Evolutionary conservation across 1,140 invertebrate genomes (phyloP).

Genomic region (Apis florea): DNA sequence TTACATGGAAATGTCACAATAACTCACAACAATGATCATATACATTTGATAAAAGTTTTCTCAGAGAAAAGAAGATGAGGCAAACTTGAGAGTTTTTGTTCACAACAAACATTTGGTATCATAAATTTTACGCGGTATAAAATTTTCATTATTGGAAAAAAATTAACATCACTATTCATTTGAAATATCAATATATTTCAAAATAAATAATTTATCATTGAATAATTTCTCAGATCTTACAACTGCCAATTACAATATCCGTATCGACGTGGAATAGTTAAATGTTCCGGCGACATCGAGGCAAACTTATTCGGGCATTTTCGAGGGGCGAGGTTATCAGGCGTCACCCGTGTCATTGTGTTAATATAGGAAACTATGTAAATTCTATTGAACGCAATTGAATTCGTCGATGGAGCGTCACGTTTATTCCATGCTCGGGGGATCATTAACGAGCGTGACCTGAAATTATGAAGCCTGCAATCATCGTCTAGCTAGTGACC

Average conservation of each 20-base stretch:
- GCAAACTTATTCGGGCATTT: slow-evolving; percentile 10
- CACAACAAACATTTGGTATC: too few relatives aligned
- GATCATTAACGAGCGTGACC: slow-evolving; percentile 45
- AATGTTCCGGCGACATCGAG: background rate
- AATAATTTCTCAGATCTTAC: background rate
- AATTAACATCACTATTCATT: too few relatives aligned
- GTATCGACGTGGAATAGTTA: background rate
- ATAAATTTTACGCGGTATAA: too few relatives aligned
- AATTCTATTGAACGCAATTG: slow-evolving; percentile 26
- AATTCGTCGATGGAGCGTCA: slow-evolving; percentile 33
- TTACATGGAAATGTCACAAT: background rate
- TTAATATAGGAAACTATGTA: slow-evolving; percentile 24
- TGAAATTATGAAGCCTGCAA: slow-evolving; percentile 34
- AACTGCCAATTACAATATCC: background rate
- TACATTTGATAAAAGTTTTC: background rate
- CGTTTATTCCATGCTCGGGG: slow-evolving; percentile 14
- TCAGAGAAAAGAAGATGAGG: background rate
- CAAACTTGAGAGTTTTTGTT: background rate
- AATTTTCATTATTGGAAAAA: too few relatives aligned
- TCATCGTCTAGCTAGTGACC: background rate
- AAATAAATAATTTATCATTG: too few relatives aligned
- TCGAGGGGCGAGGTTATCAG: background rate
- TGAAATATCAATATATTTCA: too few relatives aligned
- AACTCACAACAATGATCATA: background rate
- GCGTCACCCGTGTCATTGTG: background rate